Evolutionary conservation across 2,113 vertebrate species (phyloP), one percentile per base, ranked within the genome.

Genomic region (Sylvia atricapilla): DNA sequence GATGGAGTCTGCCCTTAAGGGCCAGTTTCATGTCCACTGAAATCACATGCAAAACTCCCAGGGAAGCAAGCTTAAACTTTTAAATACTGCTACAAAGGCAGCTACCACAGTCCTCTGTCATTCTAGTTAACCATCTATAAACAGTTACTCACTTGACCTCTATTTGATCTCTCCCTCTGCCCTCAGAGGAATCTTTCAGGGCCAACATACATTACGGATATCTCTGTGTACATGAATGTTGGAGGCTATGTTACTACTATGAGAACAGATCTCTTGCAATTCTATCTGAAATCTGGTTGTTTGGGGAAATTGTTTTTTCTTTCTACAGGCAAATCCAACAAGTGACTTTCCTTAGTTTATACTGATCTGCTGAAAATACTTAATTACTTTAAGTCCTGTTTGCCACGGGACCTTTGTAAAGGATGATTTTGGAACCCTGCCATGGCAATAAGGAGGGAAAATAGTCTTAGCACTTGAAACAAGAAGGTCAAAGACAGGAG

Each of bases 71-170:
- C 25, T 87, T 75, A 92, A 92, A 86, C 73, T 55, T 96, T 87
- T 58, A 89, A 96, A 87, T 4, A 25, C 60, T 37, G 68, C 47
- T 94, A 93, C 62, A 90, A 93, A 97, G 91, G 80, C 88, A 81
- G 90, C 94, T 95, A 96, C 95, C 77, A 93, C 66, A 35, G 62
- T 92, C 58, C 88, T 89, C 90, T 92, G 93, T 96, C 93, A 56
- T 79, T 95, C 64, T 84, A 93, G 92, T 95, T 94, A 96, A 84
- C 93, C 73, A 79, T 94, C 96, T 92, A 96, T 95, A 94, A 96
- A 95, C 85, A 92, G 95, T 95, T 96, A 95, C 80, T 93, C 93
- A 87, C 92, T 96, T 96, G 95, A 96, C 93, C 92, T 96, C 62
- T 90, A 90, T 93, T 93, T 96, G 94, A 92, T 96, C 95, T 96